A percentile compares a stretch with the other conserved stretches of the same genome.
Conservation (phyloP, 2,888 invertebrate species). For the Cerceris ruficornis region DNA sequence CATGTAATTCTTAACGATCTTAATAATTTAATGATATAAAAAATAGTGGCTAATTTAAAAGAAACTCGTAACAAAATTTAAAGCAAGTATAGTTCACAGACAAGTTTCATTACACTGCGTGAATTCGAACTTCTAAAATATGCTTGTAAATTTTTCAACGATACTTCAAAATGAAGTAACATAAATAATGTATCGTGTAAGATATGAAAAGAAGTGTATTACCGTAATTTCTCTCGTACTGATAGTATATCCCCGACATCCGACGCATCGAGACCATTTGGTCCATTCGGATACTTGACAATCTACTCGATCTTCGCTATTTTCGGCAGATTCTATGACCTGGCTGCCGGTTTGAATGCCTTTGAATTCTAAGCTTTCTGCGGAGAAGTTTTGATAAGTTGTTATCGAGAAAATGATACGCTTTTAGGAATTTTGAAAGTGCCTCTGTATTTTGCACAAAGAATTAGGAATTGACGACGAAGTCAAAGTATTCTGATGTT, state of each 20-base stretch:
- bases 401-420: not conserved
- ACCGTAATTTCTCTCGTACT: constrained; percentile 77
- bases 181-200: not conserved
- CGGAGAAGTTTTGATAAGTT: constrained; percentile 14
- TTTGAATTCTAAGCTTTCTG: constrained; percentile 66
- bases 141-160: no score
- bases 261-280: constrained; percentile 92
- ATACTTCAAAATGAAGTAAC: no score
- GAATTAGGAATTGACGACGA: no score
- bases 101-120: no score
- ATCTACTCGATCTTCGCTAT: constrained; percentile 80
- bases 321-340: constrained; percentile 65
- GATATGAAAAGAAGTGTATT: constrained; percentile 15
- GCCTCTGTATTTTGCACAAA: no score
- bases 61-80: no score
- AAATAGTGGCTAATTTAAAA: no score
- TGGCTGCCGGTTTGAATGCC: constrained; percentile 74
- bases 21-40: no score
- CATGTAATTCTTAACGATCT: no score
- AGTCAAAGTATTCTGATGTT: no score
- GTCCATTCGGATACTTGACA: constrained; percentile 92
- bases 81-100: no score
- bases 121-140: no score
- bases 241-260: constrained; percentile 85
- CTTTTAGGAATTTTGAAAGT: not conserved